A percentile compares a stretch with the other conserved stretches of the same genome.
phyloP scores from a whole-genome alignment of 2,797 vertebrate species.

The Mareca strepera region DNA sequence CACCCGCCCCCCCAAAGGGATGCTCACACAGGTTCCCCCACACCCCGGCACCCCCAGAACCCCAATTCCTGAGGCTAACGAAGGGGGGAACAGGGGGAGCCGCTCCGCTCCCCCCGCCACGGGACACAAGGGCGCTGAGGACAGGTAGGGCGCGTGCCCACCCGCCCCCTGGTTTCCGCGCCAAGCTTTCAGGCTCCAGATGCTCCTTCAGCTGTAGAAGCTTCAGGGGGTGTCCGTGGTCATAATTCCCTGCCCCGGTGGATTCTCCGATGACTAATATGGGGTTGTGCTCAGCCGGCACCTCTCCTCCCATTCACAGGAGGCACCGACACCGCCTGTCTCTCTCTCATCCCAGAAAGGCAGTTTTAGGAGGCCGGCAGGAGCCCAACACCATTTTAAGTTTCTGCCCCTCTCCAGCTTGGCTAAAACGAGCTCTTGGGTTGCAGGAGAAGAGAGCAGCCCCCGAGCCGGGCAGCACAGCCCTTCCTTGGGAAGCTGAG shows the following conservation, averaged over 20 bases:
- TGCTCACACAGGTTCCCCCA: not conserved
- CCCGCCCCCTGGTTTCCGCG: not conserved
- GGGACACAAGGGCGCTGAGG: not conserved
- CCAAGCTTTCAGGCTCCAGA: not conserved
- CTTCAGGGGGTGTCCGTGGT: not conserved
- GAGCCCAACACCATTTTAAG: not conserved
- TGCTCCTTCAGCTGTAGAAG: not conserved
- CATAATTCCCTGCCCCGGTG: not conserved
- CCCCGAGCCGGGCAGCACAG: not conserved
- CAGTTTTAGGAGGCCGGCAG: not conserved
- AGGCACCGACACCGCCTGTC: not conserved
- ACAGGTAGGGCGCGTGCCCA: not conserved
- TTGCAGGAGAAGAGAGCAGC: not conserved
- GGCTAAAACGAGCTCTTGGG: not conserved
- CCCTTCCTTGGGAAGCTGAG: not conserved
- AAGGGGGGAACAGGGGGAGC: not conserved
- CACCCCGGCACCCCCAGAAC: accelerated
- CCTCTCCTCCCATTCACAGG: not conserved
- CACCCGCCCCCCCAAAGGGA: not conserved
- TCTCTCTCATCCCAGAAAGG: not conserved
- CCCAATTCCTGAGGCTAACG: not conserved
- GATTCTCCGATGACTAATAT: not conserved
- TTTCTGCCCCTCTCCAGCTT: not conserved
- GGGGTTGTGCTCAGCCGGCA: not conserved
- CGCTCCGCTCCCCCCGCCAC: accelerated